phyloP scores from a whole-genome alignment of 1,140 invertebrate species.

The Heliothis subflexa region DNA sequence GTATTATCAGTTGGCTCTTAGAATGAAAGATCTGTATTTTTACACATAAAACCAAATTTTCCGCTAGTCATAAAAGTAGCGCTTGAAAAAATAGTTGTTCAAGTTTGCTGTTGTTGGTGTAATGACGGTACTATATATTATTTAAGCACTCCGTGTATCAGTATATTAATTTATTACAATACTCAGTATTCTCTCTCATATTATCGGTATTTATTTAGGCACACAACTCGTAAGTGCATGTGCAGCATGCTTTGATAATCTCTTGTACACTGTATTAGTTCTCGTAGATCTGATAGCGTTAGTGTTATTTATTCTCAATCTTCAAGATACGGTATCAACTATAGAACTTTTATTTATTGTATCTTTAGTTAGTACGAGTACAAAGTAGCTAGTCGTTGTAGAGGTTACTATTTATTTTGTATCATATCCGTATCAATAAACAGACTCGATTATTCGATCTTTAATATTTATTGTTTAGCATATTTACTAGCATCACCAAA shows the following conservation, averaged over 20 bases:
- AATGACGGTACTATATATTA: constrained; percentile 55
- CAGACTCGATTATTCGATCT: background rate
- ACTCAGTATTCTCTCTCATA: constrained; percentile 66
- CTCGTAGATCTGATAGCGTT: constrained; percentile 59
- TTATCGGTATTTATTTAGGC: constrained; percentile 62
- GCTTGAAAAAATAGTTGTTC: constrained; percentile 68
- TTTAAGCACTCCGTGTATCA: constrained; percentile 58
- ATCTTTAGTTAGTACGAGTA: constrained; percentile 66
- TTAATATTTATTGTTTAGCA: constrained; percentile 17
- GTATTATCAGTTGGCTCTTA: constrained; percentile 87
- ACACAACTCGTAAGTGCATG: constrained; percentile 75
- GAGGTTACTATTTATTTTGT: constrained; percentile 54
- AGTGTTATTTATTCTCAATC: constrained; percentile 46
- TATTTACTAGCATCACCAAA: constrained; percentile 42
- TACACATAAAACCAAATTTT: constrained; percentile 68
- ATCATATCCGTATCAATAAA: constrained; percentile 6
- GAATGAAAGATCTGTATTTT: constrained; percentile 77
- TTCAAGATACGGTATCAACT: constrained; percentile 28
- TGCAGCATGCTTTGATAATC: constrained; percentile 74
- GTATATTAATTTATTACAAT: constrained; percentile 63
- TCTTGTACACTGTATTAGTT: constrained; percentile 57
- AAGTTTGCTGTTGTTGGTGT: constrained; percentile 67
- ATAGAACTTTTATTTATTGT: constrained; percentile 42
- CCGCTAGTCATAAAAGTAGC: constrained; percentile 73
- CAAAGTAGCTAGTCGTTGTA: constrained; percentile 82